Evolutionary conservation across 2,113 vertebrate genomes (phyloP).

Genomic region (Protobothrops flavoviridis): DNA sequence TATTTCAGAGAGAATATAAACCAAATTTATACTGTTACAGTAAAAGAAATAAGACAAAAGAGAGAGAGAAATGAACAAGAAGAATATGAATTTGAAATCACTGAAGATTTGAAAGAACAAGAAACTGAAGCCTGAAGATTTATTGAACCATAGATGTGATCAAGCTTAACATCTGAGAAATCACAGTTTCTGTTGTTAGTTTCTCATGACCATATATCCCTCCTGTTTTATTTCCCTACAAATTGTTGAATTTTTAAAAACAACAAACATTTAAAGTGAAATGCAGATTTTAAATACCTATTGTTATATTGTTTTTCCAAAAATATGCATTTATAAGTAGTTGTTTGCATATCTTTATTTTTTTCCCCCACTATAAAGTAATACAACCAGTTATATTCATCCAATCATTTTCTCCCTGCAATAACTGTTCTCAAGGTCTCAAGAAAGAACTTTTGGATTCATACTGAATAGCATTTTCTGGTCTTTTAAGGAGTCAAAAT

Average conservation of each 20-base stretch:
- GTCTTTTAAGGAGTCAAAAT: neutral
- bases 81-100: neutral
- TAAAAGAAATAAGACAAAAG: neutral
- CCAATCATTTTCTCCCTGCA: neutral
- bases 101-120: neutral
- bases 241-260: neutral
- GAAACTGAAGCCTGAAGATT: neutral
- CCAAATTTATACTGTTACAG: neutral
- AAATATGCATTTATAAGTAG: neutral
- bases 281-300: neutral
- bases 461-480: neutral
- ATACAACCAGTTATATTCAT: neutral
- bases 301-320: neutral
- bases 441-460: neutral
- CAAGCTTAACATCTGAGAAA: neutral
- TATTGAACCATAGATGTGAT: neutral
- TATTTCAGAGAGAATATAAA: neutral
- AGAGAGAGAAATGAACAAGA: neutral
- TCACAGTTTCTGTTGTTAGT: neutral
- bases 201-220: neutral
- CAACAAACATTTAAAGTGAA: neutral
- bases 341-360: neutral
- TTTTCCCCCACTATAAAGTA: neutral
- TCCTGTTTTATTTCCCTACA: neutral
- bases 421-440: neutral